phyloP scores from a whole-genome alignment of 92 coral and sea anemone species.

The Zoanthus solanderi region DNA sequence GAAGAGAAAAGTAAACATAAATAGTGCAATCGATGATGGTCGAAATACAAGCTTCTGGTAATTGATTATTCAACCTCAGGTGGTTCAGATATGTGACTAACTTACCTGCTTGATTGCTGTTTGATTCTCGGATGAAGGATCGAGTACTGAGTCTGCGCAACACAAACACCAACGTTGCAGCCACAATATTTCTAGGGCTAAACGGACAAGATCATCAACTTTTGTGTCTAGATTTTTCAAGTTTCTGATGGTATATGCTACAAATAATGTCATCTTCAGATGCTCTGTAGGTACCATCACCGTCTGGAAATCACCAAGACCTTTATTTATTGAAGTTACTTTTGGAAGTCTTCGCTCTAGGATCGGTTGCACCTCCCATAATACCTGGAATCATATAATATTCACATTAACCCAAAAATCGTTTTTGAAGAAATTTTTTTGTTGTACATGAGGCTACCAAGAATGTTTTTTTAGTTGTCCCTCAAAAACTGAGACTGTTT shows the following conservation, averaged over 20 bases:
- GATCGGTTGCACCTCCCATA: conserved; percentile 42
- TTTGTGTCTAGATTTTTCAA: not conserved
- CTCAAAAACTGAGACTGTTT: too few relatives aligned
- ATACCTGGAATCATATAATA: not conserved
- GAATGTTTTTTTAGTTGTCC: too few relatives aligned
- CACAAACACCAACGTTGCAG: conserved; percentile 74
- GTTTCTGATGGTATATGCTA: conserved; percentile 14
- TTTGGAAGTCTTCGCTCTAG: conserved; percentile 18
- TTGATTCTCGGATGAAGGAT: not conserved
- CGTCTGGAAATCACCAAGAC: not conserved
- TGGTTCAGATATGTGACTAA: not conserved
- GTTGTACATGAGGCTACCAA: not conserved
- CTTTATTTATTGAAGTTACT: conserved; percentile 14
- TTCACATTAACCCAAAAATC: not conserved
- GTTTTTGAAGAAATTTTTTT: not conserved
- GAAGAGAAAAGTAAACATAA: not conserved
- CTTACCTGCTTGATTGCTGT: not conserved
- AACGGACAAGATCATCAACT: conserved; percentile 15
- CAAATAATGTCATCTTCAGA: conserved; percentile 17
- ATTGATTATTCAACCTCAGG: not conserved
- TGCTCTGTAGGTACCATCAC: not conserved
- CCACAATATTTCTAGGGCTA: conserved; percentile 34
- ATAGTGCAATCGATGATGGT: not conserved
- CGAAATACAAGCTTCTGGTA: not conserved
- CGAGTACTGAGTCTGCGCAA: conserved; percentile 3